A percentile compares a stretch with the other conserved stretches of the same genome.
Evolutionary conservation across 2,797 vertebrate genomes (phyloP).

Genomic region (Novumbra hubbsi): DNA sequence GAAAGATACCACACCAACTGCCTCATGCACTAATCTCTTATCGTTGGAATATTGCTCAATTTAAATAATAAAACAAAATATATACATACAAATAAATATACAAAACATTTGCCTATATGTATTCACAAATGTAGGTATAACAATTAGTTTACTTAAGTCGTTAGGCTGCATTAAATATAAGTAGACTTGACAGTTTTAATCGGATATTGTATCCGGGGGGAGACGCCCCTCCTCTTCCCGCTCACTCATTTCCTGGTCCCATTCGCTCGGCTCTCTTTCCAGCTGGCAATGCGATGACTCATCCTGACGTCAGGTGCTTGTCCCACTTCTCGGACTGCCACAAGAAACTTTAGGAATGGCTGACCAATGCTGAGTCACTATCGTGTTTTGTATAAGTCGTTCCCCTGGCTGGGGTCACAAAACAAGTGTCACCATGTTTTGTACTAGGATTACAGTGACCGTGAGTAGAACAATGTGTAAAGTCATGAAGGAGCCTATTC

Average conservation of each 20-base stretch:
- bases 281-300: neutral
- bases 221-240: neutral
- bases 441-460: neutral
- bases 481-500: neutral
- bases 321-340: conserved; percentile 6
- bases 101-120: too few relatives aligned
- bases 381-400: neutral
- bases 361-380: conserved; percentile 3
- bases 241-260: neutral
- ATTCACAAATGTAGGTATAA: too few relatives aligned
- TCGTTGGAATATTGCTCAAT: too few relatives aligned
- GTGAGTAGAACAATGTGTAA: neutral
- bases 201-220: neutral
- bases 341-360: neutral
- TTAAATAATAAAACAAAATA: too few relatives aligned
- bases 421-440: neutral
- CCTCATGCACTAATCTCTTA: too few relatives aligned
- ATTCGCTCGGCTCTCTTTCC: neutral
- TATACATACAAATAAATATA: too few relatives aligned
- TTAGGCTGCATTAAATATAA: neutral
- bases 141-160: neutral
- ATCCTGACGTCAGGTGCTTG: conserved; percentile 14
- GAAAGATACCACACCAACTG: too few relatives aligned
- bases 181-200: neutral
- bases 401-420: neutral